Base-by-base conservation (phyloP, 2,797 vertebrate genomes). In the Arctocebus calabarensis region DNA sequence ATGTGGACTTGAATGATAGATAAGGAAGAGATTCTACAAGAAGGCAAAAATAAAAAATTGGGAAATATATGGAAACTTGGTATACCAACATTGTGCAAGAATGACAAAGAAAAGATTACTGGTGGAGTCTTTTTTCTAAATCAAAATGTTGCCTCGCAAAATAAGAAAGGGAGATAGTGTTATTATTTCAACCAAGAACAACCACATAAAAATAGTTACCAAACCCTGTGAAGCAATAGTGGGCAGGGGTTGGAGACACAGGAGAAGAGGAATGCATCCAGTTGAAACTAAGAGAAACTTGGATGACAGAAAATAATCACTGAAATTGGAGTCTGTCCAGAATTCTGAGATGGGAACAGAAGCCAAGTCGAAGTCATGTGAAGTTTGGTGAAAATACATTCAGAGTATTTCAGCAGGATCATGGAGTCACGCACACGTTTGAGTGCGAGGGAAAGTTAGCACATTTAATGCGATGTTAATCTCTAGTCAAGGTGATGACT, bases 171-270 rank as follows among this genome's bases (percentile, higher is more conserved):
- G 27, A 20, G 27, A 0, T 68, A 32, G 68, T 84, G 88, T 71
- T 17, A 92, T 90, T 92, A 91, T 61, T 88, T 70, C 17, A 74
- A n/a, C 32, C 34, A 10, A 85, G 62, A 91, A 96, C 62, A 71
- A 11, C 71, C 55, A 75, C 45, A 74, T 45, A 73, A 81, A 90
- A 70, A 82, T 34, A 87, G 27, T 73, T 85, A 71, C 23, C 32
- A 61, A 93, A 86, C n/a, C 13, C 59, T 71, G 45, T 59, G 16
- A 93, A 90, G 43, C 13, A 87, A 68, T 20, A 27, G 4, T 88
- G 40, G n/a, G 22, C 32, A 78, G 52, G 16, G 74, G 22, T 75
- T 88, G 7, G 23, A 86, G 68, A 88, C 71, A 93, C 17, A 61
- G 74, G 29, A 93, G 70, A 92, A 40, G 17, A 90, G 14, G 27